These are phyloP conservation scores for Chloroclysta siterata DNA, from an alignment of 2,888 invertebrate genomes.

Conservation along the genomic window DNA sequence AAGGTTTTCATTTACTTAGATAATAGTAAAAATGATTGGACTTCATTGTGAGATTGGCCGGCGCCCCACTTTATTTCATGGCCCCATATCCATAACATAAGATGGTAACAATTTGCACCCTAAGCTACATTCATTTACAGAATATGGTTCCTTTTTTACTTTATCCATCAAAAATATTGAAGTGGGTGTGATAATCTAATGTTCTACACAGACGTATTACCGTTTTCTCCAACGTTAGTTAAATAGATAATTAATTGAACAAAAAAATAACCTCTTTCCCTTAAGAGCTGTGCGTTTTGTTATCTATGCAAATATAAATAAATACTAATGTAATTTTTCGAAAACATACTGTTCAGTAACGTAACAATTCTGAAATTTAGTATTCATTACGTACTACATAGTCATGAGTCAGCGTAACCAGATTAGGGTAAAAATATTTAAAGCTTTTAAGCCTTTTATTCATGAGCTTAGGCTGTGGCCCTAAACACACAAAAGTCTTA, in stretches of 20 bases:
- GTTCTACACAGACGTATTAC: too few relatives aligned
- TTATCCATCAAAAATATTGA: too few relatives aligned
- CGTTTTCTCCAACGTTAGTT: too few relatives aligned
- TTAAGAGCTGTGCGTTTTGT: too few relatives aligned
- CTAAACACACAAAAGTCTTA: constrained; percentile 6
- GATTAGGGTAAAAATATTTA: not conserved
- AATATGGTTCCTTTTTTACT: not conserved
- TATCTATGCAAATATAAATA: too few relatives aligned
- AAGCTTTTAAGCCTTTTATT: not conserved
- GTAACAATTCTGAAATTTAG: not conserved
- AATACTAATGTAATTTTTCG: too few relatives aligned
- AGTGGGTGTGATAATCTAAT: too few relatives aligned
- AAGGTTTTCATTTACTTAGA: too few relatives aligned
- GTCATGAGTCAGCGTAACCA: not conserved
- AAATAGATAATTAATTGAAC: too few relatives aligned
- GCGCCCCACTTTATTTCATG: not conserved
- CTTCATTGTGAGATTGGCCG: not conserved
- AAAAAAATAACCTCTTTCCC: too few relatives aligned
- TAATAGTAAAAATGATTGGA: too few relatives aligned
- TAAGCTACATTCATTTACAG: not conserved
- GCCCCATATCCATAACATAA: not conserved
- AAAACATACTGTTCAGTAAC: too few relatives aligned
- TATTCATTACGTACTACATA: not conserved
- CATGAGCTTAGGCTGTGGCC: constrained; percentile 5
- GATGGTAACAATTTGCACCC: not conserved